These are phyloP conservation scores for Labrus mixtus DNA, from an alignment of 2,113 vertebrate species.

Conservation along the genomic window DNA sequence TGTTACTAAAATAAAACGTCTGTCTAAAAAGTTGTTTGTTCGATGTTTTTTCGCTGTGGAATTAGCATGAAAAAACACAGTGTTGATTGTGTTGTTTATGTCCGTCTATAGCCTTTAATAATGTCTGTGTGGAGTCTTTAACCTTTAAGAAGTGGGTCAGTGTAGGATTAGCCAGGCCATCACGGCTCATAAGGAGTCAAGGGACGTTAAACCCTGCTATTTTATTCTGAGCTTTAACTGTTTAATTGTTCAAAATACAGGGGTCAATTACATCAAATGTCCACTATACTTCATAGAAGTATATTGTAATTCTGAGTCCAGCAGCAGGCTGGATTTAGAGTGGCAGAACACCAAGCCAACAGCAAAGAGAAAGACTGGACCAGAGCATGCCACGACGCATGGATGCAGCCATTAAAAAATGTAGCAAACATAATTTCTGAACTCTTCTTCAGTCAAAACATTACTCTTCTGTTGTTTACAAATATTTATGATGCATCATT, in stretches of 20 bases:
- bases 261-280: neutral
- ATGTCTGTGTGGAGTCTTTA: neutral
- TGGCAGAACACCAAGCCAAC: no score
- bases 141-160: constrained; percentile 74
- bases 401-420: no score
- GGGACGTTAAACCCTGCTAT: constrained; percentile 68
- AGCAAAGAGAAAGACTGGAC: no score
- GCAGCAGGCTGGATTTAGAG: no score
- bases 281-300: neutral
- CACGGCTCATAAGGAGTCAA: constrained; percentile 49
- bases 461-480: no score
- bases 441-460: no score
- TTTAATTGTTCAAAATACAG: neutral
- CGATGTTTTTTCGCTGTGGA: neutral
- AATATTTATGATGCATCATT: no score
- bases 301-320: neutral
- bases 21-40: constrained; percentile 21
- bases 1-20: constrained; percentile 76
- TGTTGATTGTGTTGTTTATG: neutral
- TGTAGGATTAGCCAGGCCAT: constrained; percentile 71
- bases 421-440: no score
- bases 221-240: constrained; percentile 49
- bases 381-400: no score
- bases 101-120: neutral
- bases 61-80: neutral